Base-by-base conservation (phyloP, 2,888 invertebrate species). In the Andrena haemorrhoa region DNA sequence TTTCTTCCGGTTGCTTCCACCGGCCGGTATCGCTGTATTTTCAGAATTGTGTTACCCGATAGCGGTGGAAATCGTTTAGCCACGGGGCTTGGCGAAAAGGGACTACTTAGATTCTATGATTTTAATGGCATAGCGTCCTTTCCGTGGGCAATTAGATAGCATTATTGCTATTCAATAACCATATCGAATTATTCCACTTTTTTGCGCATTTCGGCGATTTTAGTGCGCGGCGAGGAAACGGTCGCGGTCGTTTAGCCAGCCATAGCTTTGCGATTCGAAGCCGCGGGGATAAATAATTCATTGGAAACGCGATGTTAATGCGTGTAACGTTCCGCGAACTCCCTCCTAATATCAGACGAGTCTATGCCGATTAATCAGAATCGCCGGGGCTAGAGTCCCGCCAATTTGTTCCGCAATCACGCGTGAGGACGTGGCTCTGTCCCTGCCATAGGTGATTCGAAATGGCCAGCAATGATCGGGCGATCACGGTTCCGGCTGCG, bases 331-430 rank as follows among this genome's bases (percentile, higher is more conserved):
- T 65, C 65, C 26, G 6, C 47, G 26, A 51, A 51, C 20, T 31
- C n/a, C 63, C 72, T 26, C 12, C 16, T 31, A 71, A 63, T 31
- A 33, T 53, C 49, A 23, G 33, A 31, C 23, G 31, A 10, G 33
- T 64, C 53, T 58, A 49, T 49, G 29, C 58, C 65, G 79, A 77
- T 80, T 80, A 80, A 77, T 79, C 76, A 69, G 63, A 47, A 75
- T 75, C 76, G 63, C 29, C 41, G 51, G 31, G 31, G 63, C 41
- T 76, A 60, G 69, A 60, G 70, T 53, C 64, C 16, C 51, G 51
- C 41, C 76, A 70, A 77, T 76, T 79, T 76, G 77, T 76, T 76
- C 71, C 76, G 77, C 79, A 66, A 71, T 71, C 75, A 58, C 69
- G 56, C 75, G 35, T 33, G 49, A 53, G 76, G 51, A 66, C 64